A percentile compares a stretch with the other conserved stretches of the same genome.
phyloP scores from a whole-genome alignment of 1,140 invertebrate species.

The Drosophila funebris region DNA sequence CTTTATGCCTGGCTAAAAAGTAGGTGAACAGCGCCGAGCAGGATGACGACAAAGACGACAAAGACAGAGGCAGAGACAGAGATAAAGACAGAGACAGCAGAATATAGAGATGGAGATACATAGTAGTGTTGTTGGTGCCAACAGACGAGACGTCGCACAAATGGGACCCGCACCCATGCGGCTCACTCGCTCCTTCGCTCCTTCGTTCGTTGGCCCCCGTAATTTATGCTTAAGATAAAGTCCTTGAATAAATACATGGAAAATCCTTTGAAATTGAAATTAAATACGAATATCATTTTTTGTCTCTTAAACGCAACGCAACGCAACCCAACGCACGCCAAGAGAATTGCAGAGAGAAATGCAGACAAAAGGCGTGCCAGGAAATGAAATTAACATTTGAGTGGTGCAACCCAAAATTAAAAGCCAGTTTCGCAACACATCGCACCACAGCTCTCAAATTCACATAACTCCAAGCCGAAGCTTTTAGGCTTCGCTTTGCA shows the following conservation, averaged over 20 bases:
- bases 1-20: constrained; percentile 68
- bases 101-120: not conserved
- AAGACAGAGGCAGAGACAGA: constrained; percentile 20
- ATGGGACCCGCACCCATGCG: constrained; percentile 54
- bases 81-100: no score
- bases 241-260: constrained; percentile 83
- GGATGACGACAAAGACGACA: constrained; percentile 26
- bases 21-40: constrained; percentile 59
- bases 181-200: constrained; percentile 25
- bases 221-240: constrained; percentile 83
- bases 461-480: constrained; percentile 16
- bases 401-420: constrained; percentile 73
- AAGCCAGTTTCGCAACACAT: constrained; percentile 31
- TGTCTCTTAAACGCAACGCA: constrained; percentile 42
- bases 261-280: constrained; percentile 84
- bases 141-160: constrained; percentile 37
- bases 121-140: not conserved
- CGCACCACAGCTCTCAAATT: constrained; percentile 2
- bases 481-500: constrained; percentile 7
- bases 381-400: constrained; percentile 82
- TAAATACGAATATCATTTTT: constrained; percentile 81
- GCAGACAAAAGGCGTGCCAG: constrained; percentile 75
- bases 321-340: constrained; percentile 44
- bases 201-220: constrained; percentile 76
- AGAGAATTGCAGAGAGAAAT: constrained; percentile 31